Evolutionary conservation across 1,140 invertebrate species (phyloP).

Genomic region (Brachionus sp.): DNA sequence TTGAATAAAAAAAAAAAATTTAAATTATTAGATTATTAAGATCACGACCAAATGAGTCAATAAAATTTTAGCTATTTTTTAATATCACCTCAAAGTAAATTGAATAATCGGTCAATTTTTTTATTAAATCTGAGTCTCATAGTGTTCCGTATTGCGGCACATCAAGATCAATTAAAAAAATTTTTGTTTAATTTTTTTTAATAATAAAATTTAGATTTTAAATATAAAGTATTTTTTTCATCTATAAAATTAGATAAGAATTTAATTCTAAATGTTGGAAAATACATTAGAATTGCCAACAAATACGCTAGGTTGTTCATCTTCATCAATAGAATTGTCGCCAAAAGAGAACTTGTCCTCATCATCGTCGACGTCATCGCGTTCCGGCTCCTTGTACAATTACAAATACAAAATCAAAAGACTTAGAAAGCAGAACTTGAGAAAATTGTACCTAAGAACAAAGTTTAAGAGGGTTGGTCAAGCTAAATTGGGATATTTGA

Average conservation of each 20-base stretch:
- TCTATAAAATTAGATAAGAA: neutral
- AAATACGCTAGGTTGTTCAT: slow-evolving; percentile 22
- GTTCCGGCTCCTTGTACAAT: slow-evolving; percentile 23
- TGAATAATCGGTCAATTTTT: too few species aligned
- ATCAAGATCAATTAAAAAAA: neutral
- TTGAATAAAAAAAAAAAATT: too few species aligned
- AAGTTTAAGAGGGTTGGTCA: neutral
- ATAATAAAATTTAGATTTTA: neutral
- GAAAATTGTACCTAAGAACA: neutral
- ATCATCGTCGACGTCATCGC: slow-evolving; percentile 23
- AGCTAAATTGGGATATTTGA: neutral
- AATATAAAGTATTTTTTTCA: neutral
- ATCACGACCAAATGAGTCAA: too few species aligned
- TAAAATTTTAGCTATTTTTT: too few species aligned
- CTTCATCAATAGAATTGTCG: slow-evolving; percentile 29
- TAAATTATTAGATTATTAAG: too few species aligned
- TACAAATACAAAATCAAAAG: slow-evolving; percentile 12
- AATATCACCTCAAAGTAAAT: too few species aligned
- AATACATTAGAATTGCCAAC: slow-evolving; percentile 25
- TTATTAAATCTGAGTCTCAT: too few species aligned
- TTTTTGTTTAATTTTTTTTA: neutral
- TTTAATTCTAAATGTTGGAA: slow-evolving; percentile 36
- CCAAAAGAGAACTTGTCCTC: slow-evolving; percentile 40
- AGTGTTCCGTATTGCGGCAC: too few species aligned
- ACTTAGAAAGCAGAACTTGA: neutral